Evolutionary conservation across 2,113 vertebrate genomes (phyloP), one percentile per base, ranked within the genome.

Genomic region (Cyphomyrus plagiostoma): DNA sequence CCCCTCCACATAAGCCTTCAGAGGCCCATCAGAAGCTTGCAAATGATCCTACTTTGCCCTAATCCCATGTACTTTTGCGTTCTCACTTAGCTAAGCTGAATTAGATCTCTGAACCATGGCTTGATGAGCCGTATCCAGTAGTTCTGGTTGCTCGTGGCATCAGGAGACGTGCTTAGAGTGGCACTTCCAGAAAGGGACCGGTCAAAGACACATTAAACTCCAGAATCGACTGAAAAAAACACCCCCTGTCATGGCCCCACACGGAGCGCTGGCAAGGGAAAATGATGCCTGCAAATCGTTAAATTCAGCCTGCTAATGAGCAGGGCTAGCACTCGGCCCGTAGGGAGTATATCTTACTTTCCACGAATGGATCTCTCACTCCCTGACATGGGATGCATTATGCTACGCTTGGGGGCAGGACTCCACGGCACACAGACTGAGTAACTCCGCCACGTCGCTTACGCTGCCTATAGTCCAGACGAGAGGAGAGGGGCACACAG

Each of bases 391-490:
- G 90, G 90, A 91, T 49, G 90, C 86, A 89, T 53, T 52, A 39
- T 90, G 11, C 48, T 87, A 45, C 42, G 50, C 42, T 93, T 93
- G 89, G 87, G 6, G 95, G 94, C 93, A 92, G 94, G 89, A 94
- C 94, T 70, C 62, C 62, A 70, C 62, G n/a, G 62, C 62, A 70
- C 62, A 91, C 92, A 89, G 19, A 66, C 90, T 92, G 87, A 90
- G 93, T 88, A 46, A 52, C 58, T n/a, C 56, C 56, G 23, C 87
- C n/a, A 50, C n/a, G 30, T 7, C 49, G 26, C 49, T 17, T 11
- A 53, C 10, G 10, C 62, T 30, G 62, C 62, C 62, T 3, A 26
- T 26, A 42, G 89, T 30, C 39, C 89, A 19, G 89, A 85, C n/a
- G 2, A 53, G 30, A 46, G 52, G 15, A 19, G 70, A 89, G 74